Evolutionary conservation across 2,888 invertebrate genomes (phyloP).

Genomic region (Mesorhabditis belari): DNA sequence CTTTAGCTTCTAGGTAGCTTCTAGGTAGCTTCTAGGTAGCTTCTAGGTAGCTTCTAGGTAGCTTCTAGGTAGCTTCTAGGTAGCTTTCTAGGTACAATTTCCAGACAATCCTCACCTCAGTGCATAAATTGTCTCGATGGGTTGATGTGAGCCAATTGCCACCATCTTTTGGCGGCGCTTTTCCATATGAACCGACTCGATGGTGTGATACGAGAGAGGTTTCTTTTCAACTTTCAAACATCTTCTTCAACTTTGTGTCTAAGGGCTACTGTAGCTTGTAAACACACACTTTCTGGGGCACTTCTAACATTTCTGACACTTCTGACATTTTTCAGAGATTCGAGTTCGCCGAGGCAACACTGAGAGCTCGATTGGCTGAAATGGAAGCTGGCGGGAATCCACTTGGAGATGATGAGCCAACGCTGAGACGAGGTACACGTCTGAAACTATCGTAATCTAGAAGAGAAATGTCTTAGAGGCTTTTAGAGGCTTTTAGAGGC

Average conservation of each 20-base stretch:
- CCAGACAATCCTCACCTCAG: slow-evolving; percentile 68
- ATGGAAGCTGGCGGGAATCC: slow-evolving; percentile 4
- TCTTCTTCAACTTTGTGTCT: background rate
- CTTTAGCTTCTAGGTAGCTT: too few species aligned
- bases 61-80: too few species aligned
- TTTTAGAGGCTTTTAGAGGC: too few species aligned
- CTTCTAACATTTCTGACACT: too few species aligned
- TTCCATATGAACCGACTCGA: slow-evolving; percentile 67
- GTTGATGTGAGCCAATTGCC: slow-evolving; percentile 69
- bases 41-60: too few species aligned
- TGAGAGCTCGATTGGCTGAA: background rate
- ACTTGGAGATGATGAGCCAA: slow-evolving; percentile 6
- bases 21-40: too few species aligned
- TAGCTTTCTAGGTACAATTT: slow-evolving; percentile 37
- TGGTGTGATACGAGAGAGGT: slow-evolving; percentile 75
- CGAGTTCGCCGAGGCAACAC: slow-evolving; percentile 1
- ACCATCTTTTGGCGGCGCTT: slow-evolving; percentile 68
- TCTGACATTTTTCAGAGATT: slow-evolving; percentile 5
- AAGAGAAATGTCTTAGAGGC: slow-evolving; percentile 8
- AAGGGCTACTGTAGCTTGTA: background rate
- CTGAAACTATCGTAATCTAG: slow-evolving; percentile 10
- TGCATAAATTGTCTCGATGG: slow-evolving; percentile 66
- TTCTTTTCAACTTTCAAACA: slow-evolving; percentile 15
- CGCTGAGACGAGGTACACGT: slow-evolving; percentile 11
- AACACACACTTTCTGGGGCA: background rate